phyloP scores from a whole-genome alignment of 2,797 vertebrate genomes.

The Coregonus sp. region DNA sequence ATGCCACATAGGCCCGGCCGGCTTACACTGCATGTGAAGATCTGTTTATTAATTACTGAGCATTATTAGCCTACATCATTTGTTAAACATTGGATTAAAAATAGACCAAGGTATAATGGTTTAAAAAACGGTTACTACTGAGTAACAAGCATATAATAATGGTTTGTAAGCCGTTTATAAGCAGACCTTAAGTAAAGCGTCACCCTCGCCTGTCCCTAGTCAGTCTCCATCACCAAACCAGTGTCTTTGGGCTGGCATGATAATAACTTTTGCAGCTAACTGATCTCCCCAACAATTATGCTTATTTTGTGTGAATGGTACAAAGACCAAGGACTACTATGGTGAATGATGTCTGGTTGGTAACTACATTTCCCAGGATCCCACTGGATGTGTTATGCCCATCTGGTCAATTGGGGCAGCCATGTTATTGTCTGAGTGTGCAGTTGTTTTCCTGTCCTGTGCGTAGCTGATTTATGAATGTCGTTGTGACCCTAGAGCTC shows the following conservation, averaged over 20 bases:
- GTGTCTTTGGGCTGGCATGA: neutral
- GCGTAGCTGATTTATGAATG: slow-evolving; percentile 13
- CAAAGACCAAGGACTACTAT: neutral
- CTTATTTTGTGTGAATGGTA: neutral
- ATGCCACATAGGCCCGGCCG: slow-evolving; percentile 14
- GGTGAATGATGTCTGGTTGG: neutral
- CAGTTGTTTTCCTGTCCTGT: slow-evolving; percentile 18
- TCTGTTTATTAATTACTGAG: neutral
- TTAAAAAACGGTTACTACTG: neutral
- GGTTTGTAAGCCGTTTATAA: neutral
- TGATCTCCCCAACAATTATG: neutral
- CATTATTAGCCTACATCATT: neutral
- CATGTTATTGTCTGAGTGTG: slow-evolving; percentile 29
- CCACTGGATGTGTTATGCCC: neutral
- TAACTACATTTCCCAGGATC: neutral
- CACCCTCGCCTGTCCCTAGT: neutral
- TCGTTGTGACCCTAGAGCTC: slow-evolving; percentile 50
- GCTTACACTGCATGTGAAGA: neutral
- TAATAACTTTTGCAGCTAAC: neutral
- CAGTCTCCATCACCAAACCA: neutral
- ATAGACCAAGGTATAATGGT: neutral
- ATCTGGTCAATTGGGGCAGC: slow-evolving; percentile 46
- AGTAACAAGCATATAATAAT: slow-evolving; percentile 1
- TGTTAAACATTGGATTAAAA: neutral
- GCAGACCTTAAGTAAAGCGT: neutral